Conservation (phyloP, 2,797 vertebrate species). For the Enteromius radiatus region DNA sequence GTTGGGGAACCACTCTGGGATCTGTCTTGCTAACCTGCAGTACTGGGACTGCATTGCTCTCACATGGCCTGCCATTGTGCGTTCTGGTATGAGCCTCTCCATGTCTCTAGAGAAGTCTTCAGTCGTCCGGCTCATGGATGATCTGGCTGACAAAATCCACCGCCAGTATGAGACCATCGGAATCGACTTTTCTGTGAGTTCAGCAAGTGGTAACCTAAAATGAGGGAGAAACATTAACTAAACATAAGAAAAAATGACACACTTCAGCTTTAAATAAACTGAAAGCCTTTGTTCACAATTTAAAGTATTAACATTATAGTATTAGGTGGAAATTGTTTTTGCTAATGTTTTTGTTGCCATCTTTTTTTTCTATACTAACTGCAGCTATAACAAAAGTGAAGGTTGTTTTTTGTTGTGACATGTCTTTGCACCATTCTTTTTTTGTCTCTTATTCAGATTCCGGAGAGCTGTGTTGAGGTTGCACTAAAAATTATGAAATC, state of each 20-base stretch:
- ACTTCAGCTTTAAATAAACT: neutral
- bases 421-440: neutral
- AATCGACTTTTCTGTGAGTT: slow-evolving; percentile 89
- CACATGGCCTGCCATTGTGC: slow-evolving; percentile 93
- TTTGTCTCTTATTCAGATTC: slow-evolving; percentile 76
- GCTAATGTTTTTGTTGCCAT: neutral
- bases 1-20: slow-evolving; percentile 90
- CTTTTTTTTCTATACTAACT: neutral
- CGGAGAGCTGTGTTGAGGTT: slow-evolving; percentile 79
- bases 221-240: neutral
- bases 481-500: slow-evolving; percentile 83
- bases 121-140: slow-evolving; percentile 95
- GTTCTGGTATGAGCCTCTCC: slow-evolving; percentile 91
- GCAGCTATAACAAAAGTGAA: neutral
- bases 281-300: neutral
- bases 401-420: neutral
- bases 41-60: slow-evolving; percentile 96
- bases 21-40: slow-evolving; percentile 93
- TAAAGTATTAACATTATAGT: neutral
- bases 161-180: slow-evolving; percentile 97
- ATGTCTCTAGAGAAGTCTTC: slow-evolving; percentile 98
- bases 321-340: neutral
- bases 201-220: neutral
- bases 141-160: slow-evolving; percentile 96
- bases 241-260: neutral